phyloP scores from a whole-genome alignment of 1,140 invertebrate species.

The Stenopsyche tienmushanensis region DNA sequence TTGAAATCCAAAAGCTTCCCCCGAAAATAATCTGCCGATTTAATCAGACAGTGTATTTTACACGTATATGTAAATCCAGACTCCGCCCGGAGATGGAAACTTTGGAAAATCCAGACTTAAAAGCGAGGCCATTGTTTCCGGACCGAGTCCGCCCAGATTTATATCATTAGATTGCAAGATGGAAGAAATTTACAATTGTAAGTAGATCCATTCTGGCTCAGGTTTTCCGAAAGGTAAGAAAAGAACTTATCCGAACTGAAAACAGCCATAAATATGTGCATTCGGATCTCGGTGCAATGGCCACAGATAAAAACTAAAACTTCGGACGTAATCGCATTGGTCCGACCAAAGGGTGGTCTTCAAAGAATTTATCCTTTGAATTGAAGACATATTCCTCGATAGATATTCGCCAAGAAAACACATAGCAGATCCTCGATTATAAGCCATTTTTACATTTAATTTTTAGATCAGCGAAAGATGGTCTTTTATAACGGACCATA shows the following conservation, averaged over 20 bases:
- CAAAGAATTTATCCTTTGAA: no score
- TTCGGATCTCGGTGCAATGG: neutral
- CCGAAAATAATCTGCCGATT: neutral
- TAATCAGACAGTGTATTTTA: conserved; percentile 9
- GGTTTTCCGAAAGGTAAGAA: neutral
- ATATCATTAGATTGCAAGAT: conserved; percentile 12
- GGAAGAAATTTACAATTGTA: conserved; percentile 15
- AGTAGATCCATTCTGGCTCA: neutral
- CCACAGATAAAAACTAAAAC: neutral
- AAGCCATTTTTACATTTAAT: no score
- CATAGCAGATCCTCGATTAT: no score
- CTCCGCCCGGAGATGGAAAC: conserved; percentile 13
- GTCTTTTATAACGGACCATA: no score
- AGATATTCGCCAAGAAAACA: no score
- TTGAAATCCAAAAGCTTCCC: neutral
- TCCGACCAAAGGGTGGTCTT: neutral
- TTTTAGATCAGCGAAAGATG: no score
- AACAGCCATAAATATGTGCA: conserved; percentile 4
- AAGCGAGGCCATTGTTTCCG: conserved; percentile 7
- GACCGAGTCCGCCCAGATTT: conserved; percentile 19
- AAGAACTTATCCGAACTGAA: neutral
- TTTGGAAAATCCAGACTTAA: conserved; percentile 14
- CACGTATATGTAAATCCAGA: conserved; percentile 18
- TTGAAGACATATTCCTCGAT: no score
- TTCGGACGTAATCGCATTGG: neutral